phyloP scores from a whole-genome alignment of 2,888 invertebrate species.

The Caenorhabditis zanzibari region DNA sequence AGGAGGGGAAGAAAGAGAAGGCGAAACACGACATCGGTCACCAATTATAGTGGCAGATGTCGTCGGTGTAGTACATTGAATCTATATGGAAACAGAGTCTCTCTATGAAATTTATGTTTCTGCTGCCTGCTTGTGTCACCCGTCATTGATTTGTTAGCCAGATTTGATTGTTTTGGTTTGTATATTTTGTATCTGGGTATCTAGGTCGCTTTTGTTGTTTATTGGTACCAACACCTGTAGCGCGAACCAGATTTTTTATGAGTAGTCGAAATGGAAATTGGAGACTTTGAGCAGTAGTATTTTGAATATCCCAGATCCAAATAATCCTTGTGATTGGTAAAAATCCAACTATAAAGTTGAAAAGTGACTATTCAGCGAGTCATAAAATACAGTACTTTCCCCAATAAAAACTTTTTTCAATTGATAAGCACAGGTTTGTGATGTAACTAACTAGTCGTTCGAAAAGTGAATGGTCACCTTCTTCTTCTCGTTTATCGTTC shows the following conservation, averaged over 20 bases:
- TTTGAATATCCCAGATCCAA: no score
- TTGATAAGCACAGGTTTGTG: conserved; percentile 43
- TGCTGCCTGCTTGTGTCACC: conserved; percentile 31
- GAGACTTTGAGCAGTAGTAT: no score
- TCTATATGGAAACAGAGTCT: conserved; percentile 31
- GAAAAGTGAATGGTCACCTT: conserved; percentile 31
- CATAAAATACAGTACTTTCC: conserved; percentile 16
- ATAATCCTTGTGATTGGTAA: no score
- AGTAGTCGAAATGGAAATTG: background rate
- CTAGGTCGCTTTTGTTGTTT: conserved; percentile 16
- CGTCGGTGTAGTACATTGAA: conserved; percentile 46
- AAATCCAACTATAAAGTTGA: no score
- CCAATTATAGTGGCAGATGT: conserved; percentile 65
- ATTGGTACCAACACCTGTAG: conserved; percentile 11
- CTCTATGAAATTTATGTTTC: conserved; percentile 16
- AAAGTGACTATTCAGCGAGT: no score
- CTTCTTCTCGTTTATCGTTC: conserved; percentile 23
- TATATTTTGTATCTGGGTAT: conserved; percentile 17
- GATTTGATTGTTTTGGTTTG: conserved; percentile 39
- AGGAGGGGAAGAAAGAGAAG: conserved; percentile 19
- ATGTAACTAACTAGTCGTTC: conserved; percentile 40
- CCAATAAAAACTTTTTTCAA: conserved; percentile 12
- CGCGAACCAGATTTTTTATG: conserved; percentile 4
- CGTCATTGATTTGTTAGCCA: conserved; percentile 53
- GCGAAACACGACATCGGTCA: conserved; percentile 38